A percentile compares a stretch with the other conserved stretches of the same genome.
These are phyloP conservation scores for Amphilophus citrinellus DNA, from an alignment of 2,113 vertebrate species.

Conservation along the genomic window DNA sequence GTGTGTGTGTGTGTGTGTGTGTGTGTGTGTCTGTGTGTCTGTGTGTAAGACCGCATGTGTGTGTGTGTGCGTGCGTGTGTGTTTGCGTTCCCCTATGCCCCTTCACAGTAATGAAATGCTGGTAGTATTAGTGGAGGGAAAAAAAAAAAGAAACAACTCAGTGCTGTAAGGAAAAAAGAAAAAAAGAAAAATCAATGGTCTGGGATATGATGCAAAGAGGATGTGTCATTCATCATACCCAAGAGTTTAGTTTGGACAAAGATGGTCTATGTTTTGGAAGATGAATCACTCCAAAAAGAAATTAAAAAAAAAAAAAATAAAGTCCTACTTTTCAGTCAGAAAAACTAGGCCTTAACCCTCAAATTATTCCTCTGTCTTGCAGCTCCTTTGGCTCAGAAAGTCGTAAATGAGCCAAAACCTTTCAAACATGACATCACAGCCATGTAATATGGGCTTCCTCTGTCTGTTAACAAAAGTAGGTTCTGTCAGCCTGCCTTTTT, in stretches of 20 bases:
- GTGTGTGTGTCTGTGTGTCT: not conserved
- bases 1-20: not conserved
- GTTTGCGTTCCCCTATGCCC: not conserved
- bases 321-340: not conserved
- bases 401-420: not conserved
- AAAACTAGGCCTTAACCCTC: not conserved
- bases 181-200: not conserved
- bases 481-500: not conserved
- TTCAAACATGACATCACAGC: conserved; percentile 27
- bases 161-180: not conserved
- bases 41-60: conserved; percentile 14
- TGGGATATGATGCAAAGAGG: conserved; percentile 42
- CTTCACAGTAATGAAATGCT: conserved; percentile 36
- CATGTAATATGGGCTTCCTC: conserved; percentile 7
- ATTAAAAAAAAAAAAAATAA: not conserved
- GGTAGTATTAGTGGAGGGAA: conserved; percentile 16
- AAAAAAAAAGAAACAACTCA: conserved; percentile 14
- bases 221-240: conserved; percentile 36
- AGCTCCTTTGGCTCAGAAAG: conserved; percentile 24
- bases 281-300: not conserved
- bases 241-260: conserved; percentile 37
- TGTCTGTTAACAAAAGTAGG: not conserved
- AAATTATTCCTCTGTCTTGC: not conserved
- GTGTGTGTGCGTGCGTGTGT: conserved; percentile 11
- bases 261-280: conserved; percentile 18